Base-by-base conservation (phyloP, 37 sponge, comb jelly and placozoan genomes). In the Ephydatia muelleri region DNA sequence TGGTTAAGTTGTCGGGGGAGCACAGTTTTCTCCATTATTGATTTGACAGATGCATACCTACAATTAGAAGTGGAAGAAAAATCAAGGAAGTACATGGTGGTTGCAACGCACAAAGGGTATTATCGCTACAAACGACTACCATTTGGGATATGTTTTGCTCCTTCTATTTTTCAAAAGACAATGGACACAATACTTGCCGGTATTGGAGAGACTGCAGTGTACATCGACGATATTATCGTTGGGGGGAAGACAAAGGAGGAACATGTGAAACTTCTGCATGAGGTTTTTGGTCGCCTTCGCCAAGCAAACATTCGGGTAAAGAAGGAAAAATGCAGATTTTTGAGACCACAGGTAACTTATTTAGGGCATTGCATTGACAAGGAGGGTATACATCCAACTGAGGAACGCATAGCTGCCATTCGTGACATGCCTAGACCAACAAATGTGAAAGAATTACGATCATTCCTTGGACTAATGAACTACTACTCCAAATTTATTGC, bases 11-110 rank as follows among this genome's bases (percentile, higher is more conserved):
- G 57, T 57, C 57, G 16, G 57, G n/a, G 57, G 57, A 57, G 57
- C 57, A 57, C 57, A 57, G 57, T 57, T 57, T 57, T 57, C 57
- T 57, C 57, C 57, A 57, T 57, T 57, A 57, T 57, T 57, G 57
- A 57, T 57, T 57, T 57, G 57, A 57, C 57, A 57, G 57, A 57
- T 57, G 57, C 57, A 57, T 57, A 57, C 57, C 57, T 57, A 57
- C 57, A 57, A 57, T 3, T 57, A 57, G 57, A 57, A 57, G 57
- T 57, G 57, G 57, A 57, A 14, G 57, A 57, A 57, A 57, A 57
- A 57, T 57, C 57, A 57, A 57, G 57, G 57, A 57, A 57, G 43
- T 57, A 57, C 57, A 57, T 57, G 57, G 57, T 57, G 57, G 19
- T 57, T 57, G 57, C 57, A 57, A 57, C 57, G 57, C 57, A 57